phyloP scores from a whole-genome alignment of 2,888 invertebrate genomes.

The Drosophila helvetica region DNA sequence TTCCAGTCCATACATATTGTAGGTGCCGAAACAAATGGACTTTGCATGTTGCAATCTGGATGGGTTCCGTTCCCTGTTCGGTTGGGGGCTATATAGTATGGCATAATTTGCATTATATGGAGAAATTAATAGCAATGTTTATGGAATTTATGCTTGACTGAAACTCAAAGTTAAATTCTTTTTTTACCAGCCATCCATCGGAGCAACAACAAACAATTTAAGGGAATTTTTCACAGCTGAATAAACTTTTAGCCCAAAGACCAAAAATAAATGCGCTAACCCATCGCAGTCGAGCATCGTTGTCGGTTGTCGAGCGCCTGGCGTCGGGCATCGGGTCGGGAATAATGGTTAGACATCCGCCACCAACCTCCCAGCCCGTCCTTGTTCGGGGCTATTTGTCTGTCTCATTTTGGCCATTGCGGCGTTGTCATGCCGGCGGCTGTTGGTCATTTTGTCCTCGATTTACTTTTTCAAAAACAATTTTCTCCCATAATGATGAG shows the following conservation, averaged over 20 bases:
- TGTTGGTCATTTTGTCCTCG: conserved; percentile 71
- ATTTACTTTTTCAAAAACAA: conserved; percentile 75
- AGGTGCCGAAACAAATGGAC: background rate
- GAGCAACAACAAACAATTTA: conserved; percentile 53
- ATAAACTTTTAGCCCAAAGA: conserved; percentile 62
- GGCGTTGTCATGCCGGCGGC: conserved; percentile 64
- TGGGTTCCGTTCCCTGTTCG: background rate
- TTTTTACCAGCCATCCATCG: conserved; percentile 33
- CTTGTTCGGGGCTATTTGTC: conserved; percentile 50
- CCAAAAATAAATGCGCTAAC: conserved; percentile 70
- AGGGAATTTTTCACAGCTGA: conserved; percentile 66
- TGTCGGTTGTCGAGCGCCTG: background rate
- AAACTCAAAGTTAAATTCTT: conserved; percentile 62
- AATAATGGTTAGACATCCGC: conserved; percentile 7
- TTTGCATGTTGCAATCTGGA: background rate
- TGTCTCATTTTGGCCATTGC: conserved; percentile 51
- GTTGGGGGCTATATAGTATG: background rate
- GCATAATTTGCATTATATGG: conserved; percentile 21
- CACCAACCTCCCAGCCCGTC: conserved; percentile 1
- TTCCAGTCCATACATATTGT: background rate
- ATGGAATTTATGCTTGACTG: conserved; percentile 36
- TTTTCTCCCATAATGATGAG: conserved; percentile 67
- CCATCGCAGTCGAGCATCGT: conserved; percentile 32
- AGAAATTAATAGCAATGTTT: conserved; percentile 30
- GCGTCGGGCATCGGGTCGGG: conserved; percentile 2